A percentile compares a stretch with the other conserved stretches of the same genome.
Conservation (phyloP, 1,140 invertebrate species). For the Calycopis cecrops region DNA sequence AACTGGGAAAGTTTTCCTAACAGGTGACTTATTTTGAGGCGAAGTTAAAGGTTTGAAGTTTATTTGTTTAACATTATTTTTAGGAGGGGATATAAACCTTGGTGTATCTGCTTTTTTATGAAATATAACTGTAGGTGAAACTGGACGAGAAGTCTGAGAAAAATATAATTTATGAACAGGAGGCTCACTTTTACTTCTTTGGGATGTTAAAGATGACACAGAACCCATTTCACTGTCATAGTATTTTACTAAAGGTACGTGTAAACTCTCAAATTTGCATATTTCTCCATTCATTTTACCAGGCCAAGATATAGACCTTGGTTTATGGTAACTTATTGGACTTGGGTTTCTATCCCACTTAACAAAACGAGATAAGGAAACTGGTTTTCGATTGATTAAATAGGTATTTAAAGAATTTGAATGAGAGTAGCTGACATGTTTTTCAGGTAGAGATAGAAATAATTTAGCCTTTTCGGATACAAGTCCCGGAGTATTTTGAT, state of each 20-base stretch:
- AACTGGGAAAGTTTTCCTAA: slow-evolving; percentile 1
- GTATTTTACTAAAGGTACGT: slow-evolving; percentile 21
- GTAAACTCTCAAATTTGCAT: slow-evolving; percentile 61
- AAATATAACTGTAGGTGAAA: slow-evolving; percentile 37
- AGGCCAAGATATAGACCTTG: slow-evolving; percentile 69
- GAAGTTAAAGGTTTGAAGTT: slow-evolving; percentile 34
- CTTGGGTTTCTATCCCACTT: slow-evolving; percentile 77
- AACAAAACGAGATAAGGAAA: slow-evolving; percentile 82
- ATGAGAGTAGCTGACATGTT: slow-evolving; percentile 42
- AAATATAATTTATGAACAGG: slow-evolving; percentile 68
- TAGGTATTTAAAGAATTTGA: slow-evolving; percentile 78
- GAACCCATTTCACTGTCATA: slow-evolving; percentile 53
- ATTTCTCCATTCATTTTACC: slow-evolving; percentile 59
- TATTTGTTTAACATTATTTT: slow-evolving; percentile 45
- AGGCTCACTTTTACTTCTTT: slow-evolving; percentile 75
- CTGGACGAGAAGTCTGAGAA: slow-evolving; percentile 65
- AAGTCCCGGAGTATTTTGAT: slow-evolving; percentile 62
- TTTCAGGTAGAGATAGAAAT: slow-evolving; percentile 74
- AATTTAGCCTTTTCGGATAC: slow-evolving; percentile 79
- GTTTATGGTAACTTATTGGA: slow-evolving; percentile 36
- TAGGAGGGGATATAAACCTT: slow-evolving; percentile 13
- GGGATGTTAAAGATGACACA: slow-evolving; percentile 48
- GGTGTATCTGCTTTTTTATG: slow-evolving; percentile 47
- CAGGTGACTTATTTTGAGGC: slow-evolving; percentile 24
- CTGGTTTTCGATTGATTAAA: slow-evolving; percentile 81